Conservation (phyloP, 1,140 invertebrate genomes). For the Venturia canescens region DNA sequence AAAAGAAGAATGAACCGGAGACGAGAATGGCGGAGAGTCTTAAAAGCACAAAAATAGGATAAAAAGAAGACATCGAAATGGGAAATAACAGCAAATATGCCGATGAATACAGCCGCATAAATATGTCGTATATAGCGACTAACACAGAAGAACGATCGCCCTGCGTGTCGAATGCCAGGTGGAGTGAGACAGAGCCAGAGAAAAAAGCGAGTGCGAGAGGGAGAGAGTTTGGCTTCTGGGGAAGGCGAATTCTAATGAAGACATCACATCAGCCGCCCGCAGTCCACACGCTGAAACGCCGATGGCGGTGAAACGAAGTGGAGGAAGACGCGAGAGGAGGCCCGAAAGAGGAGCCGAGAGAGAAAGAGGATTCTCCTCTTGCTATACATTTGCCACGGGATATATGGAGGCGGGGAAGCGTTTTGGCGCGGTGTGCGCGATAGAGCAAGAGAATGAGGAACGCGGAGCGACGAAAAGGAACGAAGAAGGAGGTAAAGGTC, state of each 20-base stretch:
- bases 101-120: conserved; percentile 11
- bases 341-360: conserved; percentile 2
- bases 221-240: conserved; percentile 55
- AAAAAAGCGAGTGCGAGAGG: conserved; percentile 18
- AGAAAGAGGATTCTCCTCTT: conserved; percentile 6
- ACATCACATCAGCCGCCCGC: conserved; percentile 58
- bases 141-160: not conserved
- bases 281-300: conserved; percentile 16
- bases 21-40: not conserved
- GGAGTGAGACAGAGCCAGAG: conserved; percentile 21
- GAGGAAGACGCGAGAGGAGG: not conserved
- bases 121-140: conserved; percentile 12
- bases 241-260: conserved; percentile 64
- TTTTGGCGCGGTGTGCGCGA: conserved; percentile 12
- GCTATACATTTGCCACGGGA: conserved; percentile 19
- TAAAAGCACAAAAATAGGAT: not conserved
- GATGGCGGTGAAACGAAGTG: conserved; percentile 15
- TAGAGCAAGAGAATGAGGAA: conserved; percentile 2
- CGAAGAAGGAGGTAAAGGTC: conserved; percentile 2
- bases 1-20: not conserved
- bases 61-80: not conserved
- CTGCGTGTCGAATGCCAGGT: conserved; percentile 16
- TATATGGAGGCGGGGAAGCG: conserved; percentile 20
- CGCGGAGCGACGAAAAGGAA: conserved; percentile 16
- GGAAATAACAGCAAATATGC: conserved; percentile 22